Evolutionary conservation across 2,797 vertebrate genomes (phyloP).

Genomic region (Hyperoplus lanceolatus): DNA sequence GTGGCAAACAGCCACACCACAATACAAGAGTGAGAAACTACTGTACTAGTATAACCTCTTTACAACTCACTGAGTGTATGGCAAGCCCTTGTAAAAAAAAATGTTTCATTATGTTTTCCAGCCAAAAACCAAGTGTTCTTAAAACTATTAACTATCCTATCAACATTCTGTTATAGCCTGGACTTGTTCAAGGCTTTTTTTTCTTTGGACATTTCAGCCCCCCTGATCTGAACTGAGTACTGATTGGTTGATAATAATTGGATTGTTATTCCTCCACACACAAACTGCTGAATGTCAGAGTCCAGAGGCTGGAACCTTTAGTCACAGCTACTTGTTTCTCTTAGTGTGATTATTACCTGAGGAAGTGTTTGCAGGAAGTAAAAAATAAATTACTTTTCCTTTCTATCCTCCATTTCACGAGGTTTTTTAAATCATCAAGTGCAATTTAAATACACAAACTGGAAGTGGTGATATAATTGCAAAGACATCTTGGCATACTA

Average conservation of each 20-base stretch:
- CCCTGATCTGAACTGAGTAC: neutral
- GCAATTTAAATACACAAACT: neutral
- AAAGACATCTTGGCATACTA: constrained; percentile 17
- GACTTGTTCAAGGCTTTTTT: neutral
- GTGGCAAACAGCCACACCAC: constrained; percentile 18
- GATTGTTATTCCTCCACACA: constrained; percentile 11
- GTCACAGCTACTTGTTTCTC: neutral
- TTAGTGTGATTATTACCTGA: constrained; percentile 13
- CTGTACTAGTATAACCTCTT: constrained; percentile 9
- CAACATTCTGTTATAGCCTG: neutral
- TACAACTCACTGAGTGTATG: neutral
- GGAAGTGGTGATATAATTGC: neutral
- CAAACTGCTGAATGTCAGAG: constrained; percentile 23
- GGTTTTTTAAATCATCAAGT: neutral
- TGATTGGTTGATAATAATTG: constrained; percentile 28
- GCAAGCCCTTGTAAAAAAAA: neutral
- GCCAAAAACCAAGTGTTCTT: neutral
- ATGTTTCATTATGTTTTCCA: neutral
- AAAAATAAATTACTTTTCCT: neutral
- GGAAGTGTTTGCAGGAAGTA: constrained; percentile 1
- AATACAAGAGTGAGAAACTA: constrained; percentile 14
- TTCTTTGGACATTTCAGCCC: neutral
- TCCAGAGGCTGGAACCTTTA: constrained; percentile 3
- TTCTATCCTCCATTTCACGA: neutral
- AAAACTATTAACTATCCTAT: neutral